Evolutionary conservation across 2,888 invertebrate genomes (phyloP).

Genomic region (Parascotia fuliginaria): DNA sequence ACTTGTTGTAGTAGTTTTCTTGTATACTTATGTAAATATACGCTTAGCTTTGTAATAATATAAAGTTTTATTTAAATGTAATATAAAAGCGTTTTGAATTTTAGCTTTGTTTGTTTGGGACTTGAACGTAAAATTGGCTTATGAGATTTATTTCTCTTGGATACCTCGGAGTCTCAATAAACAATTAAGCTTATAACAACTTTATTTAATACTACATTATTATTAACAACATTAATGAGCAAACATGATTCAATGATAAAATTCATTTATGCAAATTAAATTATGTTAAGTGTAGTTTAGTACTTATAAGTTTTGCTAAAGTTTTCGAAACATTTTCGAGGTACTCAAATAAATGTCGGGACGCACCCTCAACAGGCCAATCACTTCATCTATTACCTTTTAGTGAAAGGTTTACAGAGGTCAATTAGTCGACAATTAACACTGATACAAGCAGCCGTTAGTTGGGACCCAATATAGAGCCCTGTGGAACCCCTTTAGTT

Average conservation of each 20-base stretch:
- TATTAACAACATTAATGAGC: background rate
- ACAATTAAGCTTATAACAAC: background rate
- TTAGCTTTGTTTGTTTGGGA: constrained; percentile 1
- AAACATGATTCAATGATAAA: background rate
- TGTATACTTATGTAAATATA: too few relatives aligned
- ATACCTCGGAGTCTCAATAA: background rate
- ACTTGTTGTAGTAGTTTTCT: too few relatives aligned
- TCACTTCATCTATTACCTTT: constrained; percentile 36
- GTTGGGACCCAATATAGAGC: constrained; percentile 15
- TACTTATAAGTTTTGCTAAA: background rate
- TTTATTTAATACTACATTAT: background rate
- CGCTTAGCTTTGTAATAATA: too few relatives aligned
- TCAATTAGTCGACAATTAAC: constrained; percentile 43
- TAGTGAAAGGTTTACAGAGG: constrained; percentile 29
- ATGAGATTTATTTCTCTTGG: constrained; percentile 1
- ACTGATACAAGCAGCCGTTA: constrained; percentile 41
- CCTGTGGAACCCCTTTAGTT: constrained; percentile 22
- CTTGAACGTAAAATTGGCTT: background rate
- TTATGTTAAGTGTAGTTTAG: background rate
- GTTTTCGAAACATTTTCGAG: background rate
- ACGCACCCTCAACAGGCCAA: constrained; percentile 24
- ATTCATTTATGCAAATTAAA: background rate
- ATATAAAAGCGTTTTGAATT: background rate
- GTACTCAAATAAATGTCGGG: background rate
- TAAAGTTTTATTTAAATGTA: background rate